Evolutionary conservation across 2,113 vertebrate genomes (phyloP).

Genomic region (Brienomyrus longianalis): DNA sequence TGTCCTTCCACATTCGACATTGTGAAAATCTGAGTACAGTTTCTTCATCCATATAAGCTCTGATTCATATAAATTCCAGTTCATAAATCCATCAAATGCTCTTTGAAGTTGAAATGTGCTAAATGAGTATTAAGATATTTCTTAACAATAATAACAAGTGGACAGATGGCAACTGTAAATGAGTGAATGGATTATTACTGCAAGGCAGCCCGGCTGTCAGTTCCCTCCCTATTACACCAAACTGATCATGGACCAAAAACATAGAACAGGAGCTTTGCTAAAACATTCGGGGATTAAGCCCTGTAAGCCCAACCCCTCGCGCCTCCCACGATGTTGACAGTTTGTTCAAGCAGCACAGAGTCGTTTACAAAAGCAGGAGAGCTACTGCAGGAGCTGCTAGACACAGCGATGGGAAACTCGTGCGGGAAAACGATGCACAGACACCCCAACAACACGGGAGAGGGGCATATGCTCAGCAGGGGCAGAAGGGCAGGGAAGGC

Average conservation of each 20-base stretch:
- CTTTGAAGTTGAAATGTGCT: not conserved
- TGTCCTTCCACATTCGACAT: not conserved
- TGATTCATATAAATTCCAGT: not conserved
- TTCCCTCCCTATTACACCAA: not conserved
- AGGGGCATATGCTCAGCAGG: not conserved
- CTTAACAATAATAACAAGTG: not conserved
- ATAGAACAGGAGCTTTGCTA: not conserved
- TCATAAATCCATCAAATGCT: not conserved
- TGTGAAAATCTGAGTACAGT: not conserved
- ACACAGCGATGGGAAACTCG: not conserved
- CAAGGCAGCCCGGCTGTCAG: conserved; percentile 14
- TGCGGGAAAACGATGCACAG: not conserved
- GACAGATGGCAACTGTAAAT: conserved; percentile 2
- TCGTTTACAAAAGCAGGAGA: not conserved
- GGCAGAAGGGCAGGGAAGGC: not conserved
- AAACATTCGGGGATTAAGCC: not conserved
- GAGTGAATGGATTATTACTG: not conserved
- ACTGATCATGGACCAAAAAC: not conserved
- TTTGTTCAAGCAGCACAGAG: not conserved
- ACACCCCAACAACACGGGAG: not conserved
- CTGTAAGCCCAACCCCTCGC: not conserved
- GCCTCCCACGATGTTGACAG: not conserved
- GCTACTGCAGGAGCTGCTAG: not conserved
- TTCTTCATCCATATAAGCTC: not conserved
- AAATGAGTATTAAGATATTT: not conserved